Base-by-base conservation (phyloP, 2,797 vertebrate species). In the Sebastes taczanowskii region DNA sequence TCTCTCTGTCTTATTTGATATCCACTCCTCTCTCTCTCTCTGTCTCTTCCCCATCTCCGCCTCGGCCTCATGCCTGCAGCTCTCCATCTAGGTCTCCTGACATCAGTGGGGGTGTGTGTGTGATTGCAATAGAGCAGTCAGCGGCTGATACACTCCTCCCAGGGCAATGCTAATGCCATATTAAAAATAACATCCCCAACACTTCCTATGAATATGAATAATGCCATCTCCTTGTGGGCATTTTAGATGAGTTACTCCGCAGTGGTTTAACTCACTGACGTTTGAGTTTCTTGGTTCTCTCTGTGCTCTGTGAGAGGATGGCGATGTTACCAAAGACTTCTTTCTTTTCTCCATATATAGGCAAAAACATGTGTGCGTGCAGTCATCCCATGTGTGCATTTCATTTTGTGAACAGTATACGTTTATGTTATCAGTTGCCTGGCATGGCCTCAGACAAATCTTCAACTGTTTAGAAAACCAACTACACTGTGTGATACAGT, bases 131-230 rank as follows among this genome's bases (percentile, higher is more conserved):
- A 92, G 89, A 92, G 90, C 90, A 90, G 91, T 93, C 91, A 91
- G 86, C 71, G 85, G 89, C 90, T 88, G 91, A 92, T 90, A 87
- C 90, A 83, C 88, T 91, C 89, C 87, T 93, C 93, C 93, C 91
- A 84, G 89, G 93, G 93, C 93, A 90, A 95, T 95, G 93, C 92
- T 94, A 95, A 95, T 95, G 89, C 91, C 89, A 93, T 91, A 94
- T 94, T 94, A 95, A 94, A 94, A 95, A 95, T 94, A 93, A 95
- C 93, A 93, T 92, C 87, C 89, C 90, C 87, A 88, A 93, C 92
- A 92, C 91, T 94, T 94, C 91, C 91, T 90, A 92, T 93, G 91
- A 93, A 93, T 94, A 94, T 94, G 92, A 94, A 91, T 93, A 92
- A 92, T 86, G 84, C 86, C 85, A 73, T 90, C 81, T 92, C 92